phyloP scores from a whole-genome alignment of 2,888 invertebrate species.

The Periphyllus acericola region DNA sequence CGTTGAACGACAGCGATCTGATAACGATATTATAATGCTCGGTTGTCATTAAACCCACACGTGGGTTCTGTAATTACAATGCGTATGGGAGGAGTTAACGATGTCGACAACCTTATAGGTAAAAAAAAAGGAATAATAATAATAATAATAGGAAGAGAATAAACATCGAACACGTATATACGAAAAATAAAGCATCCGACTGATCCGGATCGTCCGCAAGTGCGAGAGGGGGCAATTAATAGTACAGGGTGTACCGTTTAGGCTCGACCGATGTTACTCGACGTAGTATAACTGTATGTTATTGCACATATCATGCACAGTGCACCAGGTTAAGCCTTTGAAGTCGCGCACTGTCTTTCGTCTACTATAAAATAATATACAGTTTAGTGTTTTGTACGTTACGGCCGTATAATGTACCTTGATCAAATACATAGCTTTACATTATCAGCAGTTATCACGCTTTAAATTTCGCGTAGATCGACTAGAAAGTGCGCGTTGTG shows the following conservation, averaged over 20 bases:
- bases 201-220: background rate
- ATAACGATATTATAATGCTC: slow-evolving; percentile 58
- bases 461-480: no score
- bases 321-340: no score
- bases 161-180: slow-evolving; percentile 26
- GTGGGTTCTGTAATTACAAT: slow-evolving; percentile 51
- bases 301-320: no score
- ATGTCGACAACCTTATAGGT: slow-evolving; percentile 58
- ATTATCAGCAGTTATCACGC: no score
- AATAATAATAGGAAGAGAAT: slow-evolving; percentile 17
- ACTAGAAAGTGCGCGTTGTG: no score
- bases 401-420: no score
- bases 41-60: slow-evolving; percentile 60
- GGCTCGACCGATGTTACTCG: background rate
- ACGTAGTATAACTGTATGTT: background rate
- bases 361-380: no score
- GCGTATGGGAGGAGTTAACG: slow-evolving; percentile 61
- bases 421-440: no score
- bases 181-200: slow-evolving; percentile 27
- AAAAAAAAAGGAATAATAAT: background rate
- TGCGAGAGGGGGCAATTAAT: background rate
- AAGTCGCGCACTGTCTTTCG: no score
- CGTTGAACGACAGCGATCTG: slow-evolving; percentile 59
- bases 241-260: background rate
- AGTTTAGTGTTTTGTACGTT: no score